Percentiles rank a stretch among this genome's conserved stretches.
Evolutionary conservation across 2,113 vertebrate species (phyloP).

Genomic region (Cyprinus carpio): DNA sequence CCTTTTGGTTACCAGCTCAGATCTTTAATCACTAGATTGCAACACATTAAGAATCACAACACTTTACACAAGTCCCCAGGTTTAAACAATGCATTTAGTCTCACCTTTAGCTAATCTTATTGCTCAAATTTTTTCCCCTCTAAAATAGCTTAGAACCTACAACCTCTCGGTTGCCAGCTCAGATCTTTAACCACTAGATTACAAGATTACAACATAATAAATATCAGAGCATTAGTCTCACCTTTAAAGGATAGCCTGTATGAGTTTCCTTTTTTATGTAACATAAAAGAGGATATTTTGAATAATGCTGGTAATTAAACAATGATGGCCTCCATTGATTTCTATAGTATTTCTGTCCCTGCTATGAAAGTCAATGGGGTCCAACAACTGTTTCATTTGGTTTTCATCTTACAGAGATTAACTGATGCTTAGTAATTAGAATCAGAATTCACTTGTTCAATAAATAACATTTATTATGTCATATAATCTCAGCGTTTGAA

Average conservation of each 20-base stretch:
- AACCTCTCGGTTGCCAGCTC: slow-evolving; percentile 4
- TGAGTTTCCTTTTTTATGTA: no score
- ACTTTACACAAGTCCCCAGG: neutral
- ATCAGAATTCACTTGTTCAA: neutral
- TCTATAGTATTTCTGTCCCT: no score
- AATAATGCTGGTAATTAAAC: no score
- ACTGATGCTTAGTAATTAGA: neutral
- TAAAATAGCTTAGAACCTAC: neutral
- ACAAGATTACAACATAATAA: neutral
- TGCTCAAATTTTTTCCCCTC: neutral
- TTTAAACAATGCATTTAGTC: neutral
- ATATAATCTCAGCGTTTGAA: neutral
- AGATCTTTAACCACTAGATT: neutral
- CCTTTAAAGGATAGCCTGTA: no score
- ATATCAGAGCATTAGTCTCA: neutral
- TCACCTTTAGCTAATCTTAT: neutral
- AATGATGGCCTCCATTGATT: no score
- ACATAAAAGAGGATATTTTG: no score
- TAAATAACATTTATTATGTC: neutral
- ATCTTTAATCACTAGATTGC: neutral
- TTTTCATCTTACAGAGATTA: neutral
- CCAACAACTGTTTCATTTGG: no score
- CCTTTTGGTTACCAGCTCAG: neutral
- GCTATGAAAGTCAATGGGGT: no score
- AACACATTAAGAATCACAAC: neutral